Evolutionary conservation across 2,113 vertebrate species (phyloP).

Genomic region (Gasterosteus nipponicus): DNA sequence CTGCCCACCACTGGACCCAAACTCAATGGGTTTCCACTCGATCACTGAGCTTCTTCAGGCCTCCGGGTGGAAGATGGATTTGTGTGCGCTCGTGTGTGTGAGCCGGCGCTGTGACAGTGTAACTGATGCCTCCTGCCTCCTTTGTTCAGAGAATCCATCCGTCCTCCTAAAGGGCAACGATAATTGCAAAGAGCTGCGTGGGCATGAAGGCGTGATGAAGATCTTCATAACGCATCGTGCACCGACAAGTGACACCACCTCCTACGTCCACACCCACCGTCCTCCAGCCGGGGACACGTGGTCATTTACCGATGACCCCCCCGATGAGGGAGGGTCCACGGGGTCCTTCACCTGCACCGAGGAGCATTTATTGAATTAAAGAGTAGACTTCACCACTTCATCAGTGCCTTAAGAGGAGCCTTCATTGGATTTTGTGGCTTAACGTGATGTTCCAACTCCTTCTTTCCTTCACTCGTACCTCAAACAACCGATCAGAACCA

Average conservation of each 20-base stretch:
- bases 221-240: slow-evolving; percentile 50
- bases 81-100: slow-evolving; percentile 1
- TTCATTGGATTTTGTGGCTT: too few relatives aligned
- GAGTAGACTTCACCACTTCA: too few relatives aligned
- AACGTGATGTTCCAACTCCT: too few relatives aligned
- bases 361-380: too few relatives aligned
- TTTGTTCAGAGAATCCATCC: slow-evolving; percentile 36
- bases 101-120: neutral
- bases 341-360: too few relatives aligned
- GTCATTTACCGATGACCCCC: neutral
- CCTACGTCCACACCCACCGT: neutral
- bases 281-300: slow-evolving; percentile 1
- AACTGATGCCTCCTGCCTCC: slow-evolving; percentile 25
- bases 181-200: slow-evolving; percentile 53
- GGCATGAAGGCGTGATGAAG: slow-evolving; percentile 56
- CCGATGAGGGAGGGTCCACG: too few relatives aligned
- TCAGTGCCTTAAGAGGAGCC: too few relatives aligned
- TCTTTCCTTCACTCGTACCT: neutral
- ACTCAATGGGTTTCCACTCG: neutral
- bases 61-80: neutral
- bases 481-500: neutral
- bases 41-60: slow-evolving; percentile 11
- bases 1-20: neutral
- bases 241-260: slow-evolving; percentile 19
- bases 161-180: slow-evolving; percentile 61